These are phyloP conservation scores for Rhingia campestris DNA, from an alignment of 2,888 invertebrate genomes.

Conservation along the genomic window DNA sequence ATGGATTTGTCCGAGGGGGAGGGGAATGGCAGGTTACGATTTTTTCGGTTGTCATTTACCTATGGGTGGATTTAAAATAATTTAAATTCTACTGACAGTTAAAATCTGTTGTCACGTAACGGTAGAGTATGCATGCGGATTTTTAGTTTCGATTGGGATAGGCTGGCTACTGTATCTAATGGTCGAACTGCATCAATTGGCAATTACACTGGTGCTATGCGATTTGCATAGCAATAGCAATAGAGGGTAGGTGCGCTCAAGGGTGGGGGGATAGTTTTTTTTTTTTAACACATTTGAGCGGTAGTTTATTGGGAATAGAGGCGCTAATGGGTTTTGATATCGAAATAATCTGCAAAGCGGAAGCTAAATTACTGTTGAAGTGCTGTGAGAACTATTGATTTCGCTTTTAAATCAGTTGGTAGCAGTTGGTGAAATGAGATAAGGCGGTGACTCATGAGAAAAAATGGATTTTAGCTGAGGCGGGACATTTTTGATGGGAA, in stretches of 20 bases:
- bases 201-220: constrained; percentile 61
- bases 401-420: background rate
- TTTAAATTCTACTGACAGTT: constrained; percentile 69
- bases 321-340: constrained; percentile 50
- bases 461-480: too few relatives aligned
- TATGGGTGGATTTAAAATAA: constrained; percentile 61
- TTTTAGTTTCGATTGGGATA: constrained; percentile 33
- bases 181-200: constrained; percentile 71
- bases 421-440: background rate
- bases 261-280: constrained; percentile 24
- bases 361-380: constrained; percentile 5
- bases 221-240: constrained; percentile 69
- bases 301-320: constrained; percentile 20
- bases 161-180: constrained; percentile 47
- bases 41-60: background rate
- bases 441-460: background rate
- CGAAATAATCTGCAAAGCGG: constrained; percentile 53
- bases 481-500: too few relatives aligned
- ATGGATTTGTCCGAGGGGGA: constrained; percentile 31
- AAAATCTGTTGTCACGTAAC: constrained; percentile 62
- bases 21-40: constrained; percentile 31
- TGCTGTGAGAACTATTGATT: constrained; percentile 4
- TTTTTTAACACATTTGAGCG: background rate
- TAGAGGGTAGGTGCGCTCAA: constrained; percentile 9
- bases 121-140: constrained; percentile 46